Conservation (phyloP, 2,113 vertebrate species). For the Copsychus sechellarum region DNA sequence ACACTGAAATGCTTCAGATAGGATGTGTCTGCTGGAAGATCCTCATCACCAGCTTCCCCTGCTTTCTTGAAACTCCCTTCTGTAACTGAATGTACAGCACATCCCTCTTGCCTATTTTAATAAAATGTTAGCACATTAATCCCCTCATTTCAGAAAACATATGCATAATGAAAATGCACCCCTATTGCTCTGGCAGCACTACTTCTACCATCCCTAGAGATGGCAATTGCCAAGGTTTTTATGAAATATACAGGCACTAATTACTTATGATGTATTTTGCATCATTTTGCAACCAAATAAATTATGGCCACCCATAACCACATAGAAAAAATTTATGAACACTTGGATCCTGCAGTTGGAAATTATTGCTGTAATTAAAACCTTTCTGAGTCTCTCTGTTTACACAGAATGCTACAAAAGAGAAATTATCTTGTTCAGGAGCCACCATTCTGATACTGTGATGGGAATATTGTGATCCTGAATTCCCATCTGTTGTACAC, state of each 20-base stretch:
- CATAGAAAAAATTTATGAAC: background rate
- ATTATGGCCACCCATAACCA: background rate
- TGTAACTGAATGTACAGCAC: background rate
- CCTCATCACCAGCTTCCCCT: background rate
- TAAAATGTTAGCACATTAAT: background rate
- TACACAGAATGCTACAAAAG: background rate
- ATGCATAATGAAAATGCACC: constrained; percentile 23
- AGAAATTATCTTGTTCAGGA: background rate
- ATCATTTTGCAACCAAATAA: constrained; percentile 2
- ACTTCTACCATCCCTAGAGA: background rate
- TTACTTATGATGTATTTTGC: constrained; percentile 24
- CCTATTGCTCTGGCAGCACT: background rate
- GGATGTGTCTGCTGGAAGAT: background rate
- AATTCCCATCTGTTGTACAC: background rate
- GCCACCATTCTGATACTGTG: background rate
- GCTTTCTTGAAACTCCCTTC: background rate
- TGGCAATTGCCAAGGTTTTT: background rate
- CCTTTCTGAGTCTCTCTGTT: background rate
- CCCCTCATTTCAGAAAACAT: constrained; percentile 17
- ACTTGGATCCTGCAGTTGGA: background rate
- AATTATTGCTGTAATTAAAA: constrained; percentile 24
- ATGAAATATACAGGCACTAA: background rate
- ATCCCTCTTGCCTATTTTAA: background rate
- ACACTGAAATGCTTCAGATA: background rate
- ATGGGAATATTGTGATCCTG: background rate